A percentile compares a stretch with the other conserved stretches of the same genome.
These are phyloP conservation scores for Vanessa atalanta DNA, from an alignment of 1,140 invertebrate species.

Conservation along the genomic window DNA sequence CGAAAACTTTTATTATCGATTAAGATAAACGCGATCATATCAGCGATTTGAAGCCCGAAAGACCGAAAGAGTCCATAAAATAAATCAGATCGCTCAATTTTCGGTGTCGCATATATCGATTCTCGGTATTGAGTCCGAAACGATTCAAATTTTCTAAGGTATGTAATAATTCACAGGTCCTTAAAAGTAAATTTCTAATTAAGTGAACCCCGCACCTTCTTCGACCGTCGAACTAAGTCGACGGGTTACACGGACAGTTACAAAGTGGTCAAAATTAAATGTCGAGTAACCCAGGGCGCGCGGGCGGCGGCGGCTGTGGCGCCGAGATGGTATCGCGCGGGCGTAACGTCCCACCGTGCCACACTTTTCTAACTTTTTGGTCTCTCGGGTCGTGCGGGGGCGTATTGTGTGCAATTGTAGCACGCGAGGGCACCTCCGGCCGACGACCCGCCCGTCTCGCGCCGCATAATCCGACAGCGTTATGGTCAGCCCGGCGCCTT, in stretches of 20 bases:
- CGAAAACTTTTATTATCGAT: conserved; percentile 58
- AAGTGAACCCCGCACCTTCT: conserved; percentile 57
- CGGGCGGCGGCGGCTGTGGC: conserved; percentile 48
- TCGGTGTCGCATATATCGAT: conserved; percentile 57
- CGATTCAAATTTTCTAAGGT: conserved; percentile 64
- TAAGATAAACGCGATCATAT: conserved; percentile 51
- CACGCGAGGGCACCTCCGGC: conserved; percentile 72
- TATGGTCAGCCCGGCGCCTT: conserved; percentile 74
- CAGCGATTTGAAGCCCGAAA: conserved; percentile 41
- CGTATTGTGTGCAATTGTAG: conserved; percentile 75
- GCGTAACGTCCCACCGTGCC: conserved; percentile 50
- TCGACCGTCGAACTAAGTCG: conserved; percentile 46
- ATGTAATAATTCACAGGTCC: conserved; percentile 70
- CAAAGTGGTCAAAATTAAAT: conserved; percentile 62
- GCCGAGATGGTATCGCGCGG: conserved; percentile 67
- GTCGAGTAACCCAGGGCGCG: conserved; percentile 39
- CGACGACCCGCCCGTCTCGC: conserved; percentile 62
- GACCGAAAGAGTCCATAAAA: conserved; percentile 55
- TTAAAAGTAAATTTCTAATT: conserved; percentile 71
- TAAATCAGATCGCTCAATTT: conserved; percentile 62
- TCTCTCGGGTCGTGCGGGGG: conserved; percentile 62
- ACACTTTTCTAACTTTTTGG: conserved; percentile 78
- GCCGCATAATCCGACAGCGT: conserved; percentile 74
- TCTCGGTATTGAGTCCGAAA: conserved; percentile 59
- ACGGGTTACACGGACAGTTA: conserved; percentile 51